These are phyloP conservation scores for Agrotis exclamationis DNA, from an alignment of 2,888 invertebrate genomes.

Conservation along the genomic window DNA sequence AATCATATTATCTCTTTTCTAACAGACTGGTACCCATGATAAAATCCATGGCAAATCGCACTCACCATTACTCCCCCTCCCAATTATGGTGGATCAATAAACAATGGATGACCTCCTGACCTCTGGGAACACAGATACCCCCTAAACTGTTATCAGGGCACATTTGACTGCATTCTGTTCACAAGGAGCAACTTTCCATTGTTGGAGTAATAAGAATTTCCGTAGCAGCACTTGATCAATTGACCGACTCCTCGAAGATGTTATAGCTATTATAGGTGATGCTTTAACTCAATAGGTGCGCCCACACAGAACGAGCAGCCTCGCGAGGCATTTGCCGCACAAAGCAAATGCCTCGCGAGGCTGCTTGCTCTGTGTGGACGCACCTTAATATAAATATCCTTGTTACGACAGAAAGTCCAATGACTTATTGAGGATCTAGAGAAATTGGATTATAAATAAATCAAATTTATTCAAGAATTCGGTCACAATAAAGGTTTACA, in stretches of 20 bases:
- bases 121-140: slow-evolving; percentile 16
- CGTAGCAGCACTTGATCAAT: slow-evolving; percentile 15
- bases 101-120: slow-evolving; percentile 26
- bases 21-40: not conserved
- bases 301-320: no score
- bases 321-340: no score
- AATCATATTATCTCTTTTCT: not conserved
- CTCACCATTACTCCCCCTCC: slow-evolving; percentile 1
- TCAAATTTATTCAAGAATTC: no score
- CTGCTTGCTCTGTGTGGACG: no score
- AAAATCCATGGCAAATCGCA: slow-evolving; percentile 1
- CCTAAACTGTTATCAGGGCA: slow-evolving; percentile 36
- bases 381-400: no score
- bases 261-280: no score
- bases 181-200: slow-evolving; percentile 18
- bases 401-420: no score
- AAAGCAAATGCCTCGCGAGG: no score
- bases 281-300: no score
- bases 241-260: slow-evolving; percentile 1
- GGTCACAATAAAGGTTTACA: no score
- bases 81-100: slow-evolving; percentile 18
- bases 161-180: slow-evolving; percentile 37
- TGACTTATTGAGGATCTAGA: no score
- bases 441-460: no score
- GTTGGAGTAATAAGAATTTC: slow-evolving; percentile 37